These are phyloP conservation scores for Clepsis dumicolana DNA, from an alignment of 2,888 invertebrate species.

Conservation along the genomic window DNA sequence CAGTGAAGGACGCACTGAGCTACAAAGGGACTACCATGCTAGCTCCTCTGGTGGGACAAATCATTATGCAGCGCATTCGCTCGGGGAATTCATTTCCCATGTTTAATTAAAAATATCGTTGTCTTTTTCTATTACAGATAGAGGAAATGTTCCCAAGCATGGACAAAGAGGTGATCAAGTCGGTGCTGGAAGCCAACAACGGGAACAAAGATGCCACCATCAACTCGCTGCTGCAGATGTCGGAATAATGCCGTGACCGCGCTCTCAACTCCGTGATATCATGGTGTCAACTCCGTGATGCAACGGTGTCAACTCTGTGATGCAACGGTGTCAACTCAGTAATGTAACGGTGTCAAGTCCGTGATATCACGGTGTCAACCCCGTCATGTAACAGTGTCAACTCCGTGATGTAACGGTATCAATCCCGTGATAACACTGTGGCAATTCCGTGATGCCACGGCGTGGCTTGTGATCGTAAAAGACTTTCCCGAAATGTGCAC, in stretches of 20 bases:
- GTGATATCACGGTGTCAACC: not conserved
- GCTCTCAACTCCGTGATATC: not conserved
- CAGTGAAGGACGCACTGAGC: too few species aligned
- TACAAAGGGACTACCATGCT: too few species aligned
- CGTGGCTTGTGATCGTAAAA: too few species aligned
- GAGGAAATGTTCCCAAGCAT: constrained; percentile 99
- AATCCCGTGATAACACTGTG: not conserved
- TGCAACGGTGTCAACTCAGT: not conserved
- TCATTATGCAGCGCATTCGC: too few species aligned
- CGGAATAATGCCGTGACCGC: constrained; percentile 80
- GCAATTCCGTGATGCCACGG: not conserved
- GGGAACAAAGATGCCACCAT: constrained; percentile 97
- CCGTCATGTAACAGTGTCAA: not conserved
- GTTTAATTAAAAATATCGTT: too few species aligned
- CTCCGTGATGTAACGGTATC: not conserved
- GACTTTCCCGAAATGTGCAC: too few species aligned
- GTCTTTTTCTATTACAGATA: constrained; percentile 86
- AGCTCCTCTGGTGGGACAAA: too few species aligned
- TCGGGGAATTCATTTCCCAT: too few species aligned
- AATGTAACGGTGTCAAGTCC: not conserved
- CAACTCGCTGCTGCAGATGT: constrained; percentile 96
- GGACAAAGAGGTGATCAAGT: constrained; percentile 96
- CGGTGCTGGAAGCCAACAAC: constrained; percentile 94
- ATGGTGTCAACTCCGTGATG: not conserved
- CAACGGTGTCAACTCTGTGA: not conserved